These are phyloP conservation scores for Calidris pygmaea DNA, from an alignment of 2,113 vertebrate genomes.

Conservation along the genomic window DNA sequence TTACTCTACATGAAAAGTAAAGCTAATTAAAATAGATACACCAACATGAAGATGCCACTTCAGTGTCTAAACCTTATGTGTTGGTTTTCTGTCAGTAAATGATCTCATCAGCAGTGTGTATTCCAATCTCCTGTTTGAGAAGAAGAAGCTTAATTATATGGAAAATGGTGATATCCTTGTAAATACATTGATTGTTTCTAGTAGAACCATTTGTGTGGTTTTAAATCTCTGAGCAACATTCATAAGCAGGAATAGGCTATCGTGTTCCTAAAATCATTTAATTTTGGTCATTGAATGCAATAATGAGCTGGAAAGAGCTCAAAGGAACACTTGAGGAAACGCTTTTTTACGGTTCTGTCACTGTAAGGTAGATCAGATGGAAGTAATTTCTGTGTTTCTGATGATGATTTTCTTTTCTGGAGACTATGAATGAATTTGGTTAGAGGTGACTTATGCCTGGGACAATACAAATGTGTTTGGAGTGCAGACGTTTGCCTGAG, in stretches of 20 bases:
- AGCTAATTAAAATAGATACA: conserved; percentile 47
- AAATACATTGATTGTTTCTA: background rate
- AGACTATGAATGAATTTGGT: background rate
- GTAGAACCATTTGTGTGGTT: background rate
- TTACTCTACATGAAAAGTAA: conserved; percentile 28
- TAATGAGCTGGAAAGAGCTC: background rate
- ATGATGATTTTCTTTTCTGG: background rate
- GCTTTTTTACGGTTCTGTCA: background rate
- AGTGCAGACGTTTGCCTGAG: background rate
- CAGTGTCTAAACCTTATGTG: background rate
- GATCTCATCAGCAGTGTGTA: background rate
- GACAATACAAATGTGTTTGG: background rate
- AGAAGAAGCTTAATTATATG: background rate
- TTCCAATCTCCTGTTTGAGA: background rate
- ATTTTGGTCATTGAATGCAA: background rate
- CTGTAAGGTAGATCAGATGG: background rate
- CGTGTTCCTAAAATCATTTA: background rate
- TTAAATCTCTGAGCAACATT: background rate
- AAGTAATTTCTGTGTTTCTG: background rate
- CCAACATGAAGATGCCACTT: background rate
- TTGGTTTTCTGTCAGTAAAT: background rate
- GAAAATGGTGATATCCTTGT: background rate
- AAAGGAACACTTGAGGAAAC: background rate
- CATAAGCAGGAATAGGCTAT: background rate
- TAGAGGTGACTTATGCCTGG: background rate